Percentiles rank a stretch among this genome's conserved stretches.
phyloP scores from a whole-genome alignment of 2,888 invertebrate species.

The Ophion obscuratus region DNA sequence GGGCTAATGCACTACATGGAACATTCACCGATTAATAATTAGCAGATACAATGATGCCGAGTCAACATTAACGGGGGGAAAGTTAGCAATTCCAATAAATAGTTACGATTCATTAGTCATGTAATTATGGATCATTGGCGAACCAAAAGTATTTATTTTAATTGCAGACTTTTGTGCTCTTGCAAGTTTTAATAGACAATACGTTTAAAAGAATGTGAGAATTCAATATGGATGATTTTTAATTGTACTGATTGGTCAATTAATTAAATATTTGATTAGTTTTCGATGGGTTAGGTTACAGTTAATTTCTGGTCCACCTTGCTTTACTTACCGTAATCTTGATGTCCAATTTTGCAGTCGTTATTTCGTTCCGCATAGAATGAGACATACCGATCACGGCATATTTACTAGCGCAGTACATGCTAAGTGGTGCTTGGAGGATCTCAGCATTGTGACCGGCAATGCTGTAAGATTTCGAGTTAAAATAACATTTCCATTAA shows the following conservation, averaged over 20 bases:
- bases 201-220: not conserved
- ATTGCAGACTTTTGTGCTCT: no score
- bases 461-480: conserved; percentile 70
- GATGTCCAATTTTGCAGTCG: conserved; percentile 79
- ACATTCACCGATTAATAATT: not conserved
- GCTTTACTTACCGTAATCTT: conserved; percentile 81
- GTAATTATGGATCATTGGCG: no score
- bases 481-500: not conserved
- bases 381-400: conserved; percentile 85
- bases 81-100: no score
- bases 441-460: conserved; percentile 77
- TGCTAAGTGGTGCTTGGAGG: conserved; percentile 73
- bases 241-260: no score
- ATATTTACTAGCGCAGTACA: conserved; percentile 86
- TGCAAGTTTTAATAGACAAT: not conserved
- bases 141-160: no score
- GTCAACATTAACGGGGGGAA: no score
- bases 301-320: not conserved
- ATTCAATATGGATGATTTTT: no score
- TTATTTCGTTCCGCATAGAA: conserved; percentile 85
- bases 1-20: conserved; percentile 80
- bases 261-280: not conserved
- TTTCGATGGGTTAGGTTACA: no score
- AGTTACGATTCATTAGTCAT: no score
- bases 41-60: no score